Evolutionary conservation across 2,888 invertebrate genomes (phyloP).

Genomic region (Leptinotarsa haldemani): DNA sequence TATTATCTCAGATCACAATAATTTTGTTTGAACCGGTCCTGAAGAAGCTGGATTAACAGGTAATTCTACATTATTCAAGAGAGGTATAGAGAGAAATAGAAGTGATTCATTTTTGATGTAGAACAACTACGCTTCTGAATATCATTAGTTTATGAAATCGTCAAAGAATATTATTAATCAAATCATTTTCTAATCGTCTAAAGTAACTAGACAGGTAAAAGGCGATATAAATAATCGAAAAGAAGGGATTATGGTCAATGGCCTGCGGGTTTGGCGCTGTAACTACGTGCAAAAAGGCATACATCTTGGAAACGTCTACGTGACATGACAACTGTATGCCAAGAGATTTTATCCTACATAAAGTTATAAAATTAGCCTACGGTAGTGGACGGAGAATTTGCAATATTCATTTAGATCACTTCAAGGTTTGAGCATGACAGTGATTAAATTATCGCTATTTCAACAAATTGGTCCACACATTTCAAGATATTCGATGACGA

Average conservation of each 20-base stretch:
- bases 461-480: background rate
- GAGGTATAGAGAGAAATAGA: background rate
- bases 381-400: background rate
- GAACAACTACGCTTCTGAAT: no score
- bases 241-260: background rate
- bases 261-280: background rate
- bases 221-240: background rate
- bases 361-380: slow-evolving; percentile 2
- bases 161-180: no score
- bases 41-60: background rate
- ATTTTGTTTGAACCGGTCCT: slow-evolving; percentile 3
- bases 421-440: background rate
- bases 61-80: background rate
- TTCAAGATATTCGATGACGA: background rate
- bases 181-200: no score
- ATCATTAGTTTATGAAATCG: no score
- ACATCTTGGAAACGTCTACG: background rate
- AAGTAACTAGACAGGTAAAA: background rate
- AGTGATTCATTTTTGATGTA: background rate
- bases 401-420: background rate
- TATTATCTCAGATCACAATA: background rate
- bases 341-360: slow-evolving; percentile 1
- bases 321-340: background rate
- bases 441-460: background rate
- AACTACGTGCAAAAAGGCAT: slow-evolving; percentile 15